Evolutionary conservation across 2,113 vertebrate species (phyloP), one percentile per base, ranked within the genome.

Genomic region (Sylvietta virens): DNA sequence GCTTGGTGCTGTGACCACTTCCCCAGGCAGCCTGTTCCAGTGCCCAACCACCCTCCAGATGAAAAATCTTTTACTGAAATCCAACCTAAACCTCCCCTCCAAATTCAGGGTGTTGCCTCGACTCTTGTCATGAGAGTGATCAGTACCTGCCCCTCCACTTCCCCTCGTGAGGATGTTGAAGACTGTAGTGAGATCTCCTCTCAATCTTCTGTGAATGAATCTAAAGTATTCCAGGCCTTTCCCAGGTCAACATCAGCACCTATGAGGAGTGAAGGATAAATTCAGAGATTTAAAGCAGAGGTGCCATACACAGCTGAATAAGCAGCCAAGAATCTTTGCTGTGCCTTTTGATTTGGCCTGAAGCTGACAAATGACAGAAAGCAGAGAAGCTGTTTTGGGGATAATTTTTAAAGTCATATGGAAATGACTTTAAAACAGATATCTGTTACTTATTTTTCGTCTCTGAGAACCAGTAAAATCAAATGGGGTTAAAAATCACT

Each of bases 1-100:
- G 23, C 10, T 53, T 45, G 13, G 20, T 60, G 13, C 28, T 66
- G 23, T 39, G 23, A 39, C 28, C 4, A 14, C 28, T 58, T 17
- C 45, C 8, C 24, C 45, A 6, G 20, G 23, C 9, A 27, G 14
- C 44, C 37, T 60, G 13, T 37, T 57, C 35, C 21, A 50, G 21
- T 57, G 16, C 30, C 9, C 20, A 40, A 0, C 19, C 15, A 21
- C 9, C 7, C 7, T 40, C 13, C 3, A 1, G 10, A 7, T 51
- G 33, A 66, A 58, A 45, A 66, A 45, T 18, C 12, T 28, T 51
- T 37, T 51, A 42, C 28, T 65, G 60, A 65, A 65, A 50, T 39
- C 19, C 28, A 58, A 7, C 15, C 27, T 24, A 23, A 37, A n/a
- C 12, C 4, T 66, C 33, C 23, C 9, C 10, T 37, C 27, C 33